Percentiles rank a stretch among this genome's conserved stretches.
Evolutionary conservation across 2,113 vertebrate genomes (phyloP).

Genomic region (Prochilodus magdalenae): DNA sequence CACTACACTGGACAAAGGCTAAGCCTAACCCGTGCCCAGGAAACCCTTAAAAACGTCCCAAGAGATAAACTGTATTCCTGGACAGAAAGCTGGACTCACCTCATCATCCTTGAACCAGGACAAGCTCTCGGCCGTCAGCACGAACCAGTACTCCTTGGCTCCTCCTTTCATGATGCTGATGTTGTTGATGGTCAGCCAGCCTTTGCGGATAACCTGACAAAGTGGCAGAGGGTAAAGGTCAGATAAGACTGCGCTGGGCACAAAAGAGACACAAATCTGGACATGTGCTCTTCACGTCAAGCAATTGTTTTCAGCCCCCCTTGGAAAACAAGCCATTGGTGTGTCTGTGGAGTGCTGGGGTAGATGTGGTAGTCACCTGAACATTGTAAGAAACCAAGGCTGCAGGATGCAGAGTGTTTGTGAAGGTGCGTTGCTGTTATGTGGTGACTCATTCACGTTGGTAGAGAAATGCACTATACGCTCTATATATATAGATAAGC

Average conservation of each 20-base stretch:
- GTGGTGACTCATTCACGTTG: background rate
- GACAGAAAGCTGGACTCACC: constrained; percentile 67
- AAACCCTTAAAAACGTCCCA: too few relatives aligned
- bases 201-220: constrained; percentile 91
- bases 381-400: constrained; percentile 2
- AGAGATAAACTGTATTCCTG: too few relatives aligned
- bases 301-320: background rate
- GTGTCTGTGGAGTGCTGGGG: background rate
- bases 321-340: background rate
- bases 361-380: background rate
- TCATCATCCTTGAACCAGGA: constrained; percentile 93
- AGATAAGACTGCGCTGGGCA: background rate
- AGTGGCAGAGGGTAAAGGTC: background rate
- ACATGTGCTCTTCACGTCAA: background rate
- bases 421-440: background rate
- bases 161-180: constrained; percentile 93
- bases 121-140: constrained; percentile 87
- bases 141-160: constrained; percentile 91
- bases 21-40: too few relatives aligned
- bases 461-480: too few relatives aligned
- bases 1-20: too few relatives aligned
- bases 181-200: constrained; percentile 94
- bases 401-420: background rate
- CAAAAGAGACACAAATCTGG: background rate
- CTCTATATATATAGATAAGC: background rate